Evolutionary conservation across 2,888 invertebrate genomes (phyloP), one percentile per base, ranked within the genome.

Genomic region (Vandiemenella viatica): DNA sequence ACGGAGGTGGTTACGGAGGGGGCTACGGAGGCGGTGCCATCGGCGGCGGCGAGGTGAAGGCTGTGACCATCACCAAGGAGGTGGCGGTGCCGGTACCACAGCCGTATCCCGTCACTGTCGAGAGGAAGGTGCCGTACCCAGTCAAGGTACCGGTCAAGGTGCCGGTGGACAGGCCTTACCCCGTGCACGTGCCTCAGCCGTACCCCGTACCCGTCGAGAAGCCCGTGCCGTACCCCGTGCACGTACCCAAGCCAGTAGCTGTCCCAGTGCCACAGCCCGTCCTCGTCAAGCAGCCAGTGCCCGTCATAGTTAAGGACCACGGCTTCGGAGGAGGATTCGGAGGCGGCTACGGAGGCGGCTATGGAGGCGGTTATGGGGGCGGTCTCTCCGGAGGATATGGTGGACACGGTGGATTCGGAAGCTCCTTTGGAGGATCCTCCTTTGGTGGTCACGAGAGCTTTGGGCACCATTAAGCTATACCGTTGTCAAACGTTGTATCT

Each of bases 211-310:
- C 56, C 16, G 59, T 61, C 2, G 58, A 58, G 50, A 59, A 56
- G 46, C 58, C 54, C 16, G 56, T 59, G 16, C 60, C 59, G 3
- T 45, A 87, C 19, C 72, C 77, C 17, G 77, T 53, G 2, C 50
- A 49, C 40, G 48, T 41, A 22, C 50, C 50, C 20, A 43, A 48
- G 7, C 50, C 53, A 1, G 51, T 50, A 10, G 50, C 49, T 8
- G 53, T 53, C 8, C 37, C 43, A 15, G 46, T 87, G 8, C 77
- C 81, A 51, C 75, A 86, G 45, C 79, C 79, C 51, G 76, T 88
- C 15, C 49, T 46, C n/a, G 51, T 51, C 4, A 32, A 46, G 2
- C 45, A 48, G 52, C 80, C 86, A 3, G 77, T 87, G 20, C 58
- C 58, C 4, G 53, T 53, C 6, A 48, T 43, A 4, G 44, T 53